phyloP scores from a whole-genome alignment of 2,113 vertebrate species.

The Entelurus aequoreus region DNA sequence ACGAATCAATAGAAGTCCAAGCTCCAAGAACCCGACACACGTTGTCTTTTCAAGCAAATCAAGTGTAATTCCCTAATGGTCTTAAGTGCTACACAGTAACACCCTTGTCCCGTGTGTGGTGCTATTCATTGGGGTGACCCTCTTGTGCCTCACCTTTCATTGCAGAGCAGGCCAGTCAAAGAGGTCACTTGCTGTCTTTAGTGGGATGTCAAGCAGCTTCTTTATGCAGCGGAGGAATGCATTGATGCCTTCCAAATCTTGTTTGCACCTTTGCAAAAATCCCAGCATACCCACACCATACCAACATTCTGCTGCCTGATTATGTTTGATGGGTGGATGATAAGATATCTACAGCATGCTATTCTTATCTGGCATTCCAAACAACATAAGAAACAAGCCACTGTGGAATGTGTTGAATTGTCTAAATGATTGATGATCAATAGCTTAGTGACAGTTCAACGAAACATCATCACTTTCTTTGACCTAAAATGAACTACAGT shows the following conservation, averaged over 20 bases:
- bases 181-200: constrained; percentile 49
- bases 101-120: constrained; percentile 49
- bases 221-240: constrained; percentile 56
- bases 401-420: neutral
- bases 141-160: constrained; percentile 56
- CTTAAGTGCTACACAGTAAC: constrained; percentile 39
- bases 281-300: no score
- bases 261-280: neutral
- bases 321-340: constrained; percentile 27
- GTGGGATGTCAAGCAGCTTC: constrained; percentile 24
- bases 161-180: constrained; percentile 45
- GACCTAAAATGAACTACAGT: neutral
- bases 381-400: constrained; percentile 6
- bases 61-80: constrained; percentile 26
- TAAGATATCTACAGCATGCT: constrained; percentile 31
- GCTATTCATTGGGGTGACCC: constrained; percentile 60
- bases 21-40: constrained; percentile 21
- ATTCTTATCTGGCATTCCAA: constrained; percentile 32
- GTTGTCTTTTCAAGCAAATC: constrained; percentile 24
- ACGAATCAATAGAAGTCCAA: constrained; percentile 35
- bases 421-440: constrained; percentile 4
- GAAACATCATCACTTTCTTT: neutral
- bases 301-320: neutral
- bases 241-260: constrained; percentile 49
- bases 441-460: neutral